Conservation (phyloP, 2,113 vertebrate genomes). For the Hyla sarda region DNA sequence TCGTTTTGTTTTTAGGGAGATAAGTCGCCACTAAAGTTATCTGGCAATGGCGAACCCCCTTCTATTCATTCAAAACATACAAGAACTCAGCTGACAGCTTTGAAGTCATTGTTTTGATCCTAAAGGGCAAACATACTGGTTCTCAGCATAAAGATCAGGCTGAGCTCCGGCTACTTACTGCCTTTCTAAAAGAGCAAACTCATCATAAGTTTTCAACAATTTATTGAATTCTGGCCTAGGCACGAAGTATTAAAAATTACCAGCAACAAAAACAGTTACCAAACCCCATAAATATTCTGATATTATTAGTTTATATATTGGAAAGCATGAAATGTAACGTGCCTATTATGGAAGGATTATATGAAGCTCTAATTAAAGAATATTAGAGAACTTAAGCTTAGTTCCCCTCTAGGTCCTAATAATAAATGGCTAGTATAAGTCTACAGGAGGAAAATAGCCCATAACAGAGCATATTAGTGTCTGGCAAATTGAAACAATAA, state of each 20-base stretch:
- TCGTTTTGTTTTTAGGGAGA: too few relatives aligned
- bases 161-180: too few relatives aligned
- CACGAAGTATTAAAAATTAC: not conserved
- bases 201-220: too few relatives aligned
- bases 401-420: not conserved
- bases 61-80: too few relatives aligned
- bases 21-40: too few relatives aligned
- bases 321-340: not conserved
- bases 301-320: not conserved
- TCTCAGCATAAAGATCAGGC: too few relatives aligned
- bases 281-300: not conserved
- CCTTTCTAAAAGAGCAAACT: too few relatives aligned
- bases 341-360: not conserved
- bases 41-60: too few relatives aligned
- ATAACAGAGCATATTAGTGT: not conserved
- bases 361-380: conserved; percentile 8
- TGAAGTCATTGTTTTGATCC: too few relatives aligned
- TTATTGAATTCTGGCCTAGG: not conserved
- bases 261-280: not conserved
- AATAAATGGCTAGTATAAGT: not conserved
- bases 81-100: too few relatives aligned
- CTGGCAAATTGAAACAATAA: conserved; percentile 18
- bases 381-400: conserved; percentile 4
- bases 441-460: not conserved
- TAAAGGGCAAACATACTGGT: too few relatives aligned